Evolutionary conservation across 2,888 invertebrate species (phyloP).

Genomic region (Ennomos quercinarius): DNA sequence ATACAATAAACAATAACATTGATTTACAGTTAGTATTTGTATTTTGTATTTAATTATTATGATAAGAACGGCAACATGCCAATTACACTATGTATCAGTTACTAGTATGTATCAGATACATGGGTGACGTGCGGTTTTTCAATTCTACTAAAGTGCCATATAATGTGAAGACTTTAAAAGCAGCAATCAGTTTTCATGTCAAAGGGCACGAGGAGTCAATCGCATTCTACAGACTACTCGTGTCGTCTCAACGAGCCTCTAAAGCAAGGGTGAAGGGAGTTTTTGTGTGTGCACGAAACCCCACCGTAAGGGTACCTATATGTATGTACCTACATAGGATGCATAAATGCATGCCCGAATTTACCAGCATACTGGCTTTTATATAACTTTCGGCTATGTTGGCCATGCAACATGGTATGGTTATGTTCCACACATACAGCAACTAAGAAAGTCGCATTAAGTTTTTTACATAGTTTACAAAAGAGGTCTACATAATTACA

Average conservation of each 20-base stretch:
- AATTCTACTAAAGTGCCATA: background rate
- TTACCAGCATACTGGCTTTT: background rate
- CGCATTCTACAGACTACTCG: slow-evolving; percentile 46
- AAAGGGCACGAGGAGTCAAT: slow-evolving; percentile 50
- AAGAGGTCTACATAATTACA: too few species aligned
- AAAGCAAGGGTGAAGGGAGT: slow-evolving; percentile 62
- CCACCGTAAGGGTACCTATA: slow-evolving; percentile 48
- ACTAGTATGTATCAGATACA: too few species aligned
- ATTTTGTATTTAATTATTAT: too few species aligned
- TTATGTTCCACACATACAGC: too few species aligned
- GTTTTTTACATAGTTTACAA: too few species aligned
- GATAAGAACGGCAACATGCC: too few species aligned
- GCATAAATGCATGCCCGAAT: background rate
- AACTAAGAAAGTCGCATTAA: too few species aligned
- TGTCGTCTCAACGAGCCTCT: slow-evolving; percentile 59
- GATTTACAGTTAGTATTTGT: too few species aligned
- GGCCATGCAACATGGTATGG: background rate
- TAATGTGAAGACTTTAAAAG: slow-evolving; percentile 34
- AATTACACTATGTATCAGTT: too few species aligned
- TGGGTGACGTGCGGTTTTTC: too few species aligned
- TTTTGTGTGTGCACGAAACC: slow-evolving; percentile 73
- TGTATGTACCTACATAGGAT: background rate
- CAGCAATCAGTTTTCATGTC: slow-evolving; percentile 52
- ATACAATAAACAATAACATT: too few species aligned
- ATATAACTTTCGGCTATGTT: background rate